A percentile compares a stretch with the other conserved stretches of the same genome.
Conservation (phyloP, 2,888 invertebrate species). For the Serripes groenlandicus region DNA sequence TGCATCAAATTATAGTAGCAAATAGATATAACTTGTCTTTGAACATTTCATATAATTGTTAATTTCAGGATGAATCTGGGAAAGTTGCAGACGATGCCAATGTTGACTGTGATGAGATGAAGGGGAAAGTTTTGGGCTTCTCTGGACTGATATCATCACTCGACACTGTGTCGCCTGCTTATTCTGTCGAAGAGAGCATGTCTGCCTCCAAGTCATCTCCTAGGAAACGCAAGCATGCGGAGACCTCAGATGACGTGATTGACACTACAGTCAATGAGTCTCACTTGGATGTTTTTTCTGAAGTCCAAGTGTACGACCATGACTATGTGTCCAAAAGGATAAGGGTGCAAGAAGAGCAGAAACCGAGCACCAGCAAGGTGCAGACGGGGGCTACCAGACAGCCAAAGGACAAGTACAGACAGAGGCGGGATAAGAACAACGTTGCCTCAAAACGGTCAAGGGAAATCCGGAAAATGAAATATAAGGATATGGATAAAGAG, state of each 20-base stretch:
- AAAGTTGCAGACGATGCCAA: slow-evolving; percentile 18
- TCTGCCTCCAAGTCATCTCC: slow-evolving; percentile 6
- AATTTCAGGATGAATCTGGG: slow-evolving; percentile 9
- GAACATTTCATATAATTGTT: not conserved
- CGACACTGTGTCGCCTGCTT: not conserved
- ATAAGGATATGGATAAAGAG: slow-evolving; percentile 78
- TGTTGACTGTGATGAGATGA: slow-evolving; percentile 40
- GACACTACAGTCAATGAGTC: slow-evolving; percentile 16
- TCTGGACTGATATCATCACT: slow-evolving; percentile 58
- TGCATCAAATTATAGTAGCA: too few species aligned
- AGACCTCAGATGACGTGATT: slow-evolving; percentile 35
- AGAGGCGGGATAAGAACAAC: slow-evolving; percentile 83
- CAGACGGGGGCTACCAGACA: not conserved
- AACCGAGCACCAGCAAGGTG: slow-evolving; percentile 24
- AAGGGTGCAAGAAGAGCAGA: slow-evolving; percentile 28
- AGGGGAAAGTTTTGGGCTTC: slow-evolving; percentile 51
- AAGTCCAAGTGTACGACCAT: slow-evolving; percentile 66
- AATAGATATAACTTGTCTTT: too few species aligned
- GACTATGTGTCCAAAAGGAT: slow-evolving; percentile 72
- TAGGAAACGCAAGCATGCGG: slow-evolving; percentile 51
- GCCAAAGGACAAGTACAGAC: slow-evolving; percentile 70
- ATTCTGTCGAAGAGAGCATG: slow-evolving; percentile 1
- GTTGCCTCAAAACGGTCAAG: slow-evolving; percentile 82
- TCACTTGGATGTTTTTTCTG: slow-evolving; percentile 19
- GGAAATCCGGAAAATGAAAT: slow-evolving; percentile 81